These are phyloP conservation scores for Ptychoptera albimana DNA, from an alignment of 2,888 invertebrate species.

Conservation along the genomic window DNA sequence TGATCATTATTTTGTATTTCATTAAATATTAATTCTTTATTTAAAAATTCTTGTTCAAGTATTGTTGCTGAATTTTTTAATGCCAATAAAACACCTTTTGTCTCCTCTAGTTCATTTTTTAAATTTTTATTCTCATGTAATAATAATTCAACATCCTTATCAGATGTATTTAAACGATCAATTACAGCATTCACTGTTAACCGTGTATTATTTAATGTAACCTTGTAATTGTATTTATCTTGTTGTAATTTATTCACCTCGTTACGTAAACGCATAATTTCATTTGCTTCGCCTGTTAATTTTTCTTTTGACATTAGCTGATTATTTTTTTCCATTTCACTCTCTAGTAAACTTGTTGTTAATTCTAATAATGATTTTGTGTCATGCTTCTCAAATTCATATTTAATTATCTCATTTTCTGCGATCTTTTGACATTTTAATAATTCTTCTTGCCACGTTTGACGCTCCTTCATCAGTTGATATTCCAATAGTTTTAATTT, in stretches of 20 bases:
- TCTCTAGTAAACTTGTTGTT: not conserved
- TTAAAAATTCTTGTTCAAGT: slow-evolving; percentile 27
- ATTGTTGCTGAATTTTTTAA: slow-evolving; percentile 23
- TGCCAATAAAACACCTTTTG: slow-evolving; percentile 18
- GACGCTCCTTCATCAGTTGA: slow-evolving; percentile 30
- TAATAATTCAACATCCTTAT: slow-evolving; percentile 28
- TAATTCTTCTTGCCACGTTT: slow-evolving; percentile 32
- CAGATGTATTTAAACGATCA: slow-evolving; percentile 30
- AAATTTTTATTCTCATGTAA: slow-evolving; percentile 26
- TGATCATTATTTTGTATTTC: slow-evolving; percentile 28
- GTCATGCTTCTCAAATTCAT: slow-evolving; percentile 36
- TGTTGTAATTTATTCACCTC: slow-evolving; percentile 27
- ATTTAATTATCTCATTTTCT: slow-evolving; percentile 36
- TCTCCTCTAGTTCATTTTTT: slow-evolving; percentile 19
- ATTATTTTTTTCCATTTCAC: slow-evolving; percentile 27
- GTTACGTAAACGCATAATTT: slow-evolving; percentile 25
- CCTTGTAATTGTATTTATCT: slow-evolving; percentile 30
- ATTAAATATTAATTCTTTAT: slow-evolving; percentile 27
- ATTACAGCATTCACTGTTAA: slow-evolving; percentile 29
- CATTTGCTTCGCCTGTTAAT: slow-evolving; percentile 27
- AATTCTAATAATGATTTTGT: slow-evolving; percentile 25
- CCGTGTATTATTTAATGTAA: slow-evolving; percentile 28
- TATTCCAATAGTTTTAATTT: slow-evolving; percentile 30
- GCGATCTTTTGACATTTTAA: slow-evolving; percentile 38
- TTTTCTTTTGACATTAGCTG: slow-evolving; percentile 27